Conservation (phyloP, 1,140 invertebrate genomes). For the Leptinotarsa defecta region DNA sequence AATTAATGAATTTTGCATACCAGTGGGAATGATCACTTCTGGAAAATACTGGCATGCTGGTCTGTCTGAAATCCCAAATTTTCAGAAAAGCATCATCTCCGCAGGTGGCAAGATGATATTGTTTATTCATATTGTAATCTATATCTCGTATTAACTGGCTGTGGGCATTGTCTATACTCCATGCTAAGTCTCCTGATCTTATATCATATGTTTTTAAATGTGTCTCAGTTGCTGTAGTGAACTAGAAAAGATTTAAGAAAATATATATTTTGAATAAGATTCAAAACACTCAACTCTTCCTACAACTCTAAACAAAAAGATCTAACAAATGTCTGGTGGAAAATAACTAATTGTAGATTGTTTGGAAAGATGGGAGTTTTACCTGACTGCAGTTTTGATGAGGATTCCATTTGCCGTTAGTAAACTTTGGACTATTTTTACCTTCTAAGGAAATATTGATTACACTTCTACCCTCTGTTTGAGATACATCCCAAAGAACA, state of each 20-base stretch:
- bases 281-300: not conserved
- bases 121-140: slow-evolving; percentile 96
- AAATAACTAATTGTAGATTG: no score
- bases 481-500: slow-evolving; percentile 60
- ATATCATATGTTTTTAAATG: slow-evolving; percentile 88
- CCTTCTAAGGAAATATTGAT: slow-evolving; percentile 59
- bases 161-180: slow-evolving; percentile 86
- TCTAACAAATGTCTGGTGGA: no score
- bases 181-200: slow-evolving; percentile 70
- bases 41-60: slow-evolving; percentile 75
- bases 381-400: slow-evolving; percentile 88
- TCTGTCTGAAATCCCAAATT: slow-evolving; percentile 93
- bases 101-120: slow-evolving; percentile 90
- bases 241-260: slow-evolving; percentile 37
- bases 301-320: no score
- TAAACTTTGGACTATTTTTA: slow-evolving; percentile 77
- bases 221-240: slow-evolving; percentile 65
- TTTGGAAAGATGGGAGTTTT: not conserved
- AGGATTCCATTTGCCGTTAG: slow-evolving; percentile 90
- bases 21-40: slow-evolving; percentile 94
- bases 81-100: slow-evolving; percentile 94
- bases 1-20: slow-evolving; percentile 57
- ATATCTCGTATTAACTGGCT: slow-evolving; percentile 86
- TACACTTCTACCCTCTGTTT: slow-evolving; percentile 60
- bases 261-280: not conserved